Percentiles rank a stretch among this genome's conserved stretches.
phyloP scores from a whole-genome alignment of 2,888 invertebrate genomes.

The Conchocele bisecta region DNA sequence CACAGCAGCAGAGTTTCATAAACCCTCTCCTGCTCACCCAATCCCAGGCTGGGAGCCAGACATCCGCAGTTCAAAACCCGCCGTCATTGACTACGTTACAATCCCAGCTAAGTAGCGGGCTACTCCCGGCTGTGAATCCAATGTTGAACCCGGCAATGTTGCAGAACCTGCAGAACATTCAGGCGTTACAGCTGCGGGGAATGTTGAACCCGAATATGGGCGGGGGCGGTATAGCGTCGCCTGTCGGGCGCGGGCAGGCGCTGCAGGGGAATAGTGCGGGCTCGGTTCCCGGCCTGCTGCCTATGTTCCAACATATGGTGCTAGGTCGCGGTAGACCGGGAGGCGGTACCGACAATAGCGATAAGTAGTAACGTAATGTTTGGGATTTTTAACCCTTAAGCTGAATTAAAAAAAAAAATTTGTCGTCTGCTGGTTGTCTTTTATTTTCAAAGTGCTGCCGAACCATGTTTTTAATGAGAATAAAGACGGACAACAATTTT shows the following conservation, averaged over 20 bases:
- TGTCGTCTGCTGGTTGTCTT: too few relatives aligned
- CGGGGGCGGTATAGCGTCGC: background rate
- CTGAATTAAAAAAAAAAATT: too few relatives aligned
- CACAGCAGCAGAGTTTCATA: background rate
- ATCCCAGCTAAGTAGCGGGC: background rate
- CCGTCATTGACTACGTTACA: too few relatives aligned
- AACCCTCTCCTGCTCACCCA: background rate
- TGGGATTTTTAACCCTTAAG: too few relatives aligned
- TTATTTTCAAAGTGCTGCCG: too few relatives aligned
- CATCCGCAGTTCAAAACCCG: slow-evolving; percentile 7
- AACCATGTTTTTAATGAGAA: too few relatives aligned
- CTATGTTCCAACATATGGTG: slow-evolving; percentile 42
- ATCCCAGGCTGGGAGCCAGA: background rate
- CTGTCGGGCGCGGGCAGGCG: slow-evolving; percentile 41
- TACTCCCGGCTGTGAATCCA: slow-evolving; percentile 35
- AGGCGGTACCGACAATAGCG: too few relatives aligned
- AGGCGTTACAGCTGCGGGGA: background rate
- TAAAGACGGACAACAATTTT: too few relatives aligned
- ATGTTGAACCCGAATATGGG: background rate
- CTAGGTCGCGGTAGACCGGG: slow-evolving; percentile 35
- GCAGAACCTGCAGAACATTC: background rate
- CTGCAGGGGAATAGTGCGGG: slow-evolving; percentile 18
- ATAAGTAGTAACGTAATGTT: too few relatives aligned
- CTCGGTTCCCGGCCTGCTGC: slow-evolving; percentile 45
- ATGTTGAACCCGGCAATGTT: slow-evolving; percentile 9